Conservation (phyloP, 2,888 invertebrate species). For the Sussaba pulchella region DNA sequence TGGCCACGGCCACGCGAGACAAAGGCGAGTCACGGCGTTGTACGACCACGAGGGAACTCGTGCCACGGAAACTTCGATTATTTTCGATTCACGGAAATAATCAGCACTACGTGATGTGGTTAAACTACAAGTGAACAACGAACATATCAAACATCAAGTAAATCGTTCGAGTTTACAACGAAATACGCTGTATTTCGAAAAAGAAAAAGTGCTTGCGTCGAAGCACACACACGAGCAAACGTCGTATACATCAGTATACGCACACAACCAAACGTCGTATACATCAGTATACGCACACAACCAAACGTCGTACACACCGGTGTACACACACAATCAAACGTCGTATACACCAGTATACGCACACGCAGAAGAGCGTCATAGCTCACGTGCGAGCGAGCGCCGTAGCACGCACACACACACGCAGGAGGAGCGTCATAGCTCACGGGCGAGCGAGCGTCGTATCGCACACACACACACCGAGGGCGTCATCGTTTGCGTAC, state of each 20-base stretch:
- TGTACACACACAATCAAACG: not conserved
- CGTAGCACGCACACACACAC: constrained; percentile 18
- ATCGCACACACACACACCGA: not conserved
- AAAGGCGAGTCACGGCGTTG: constrained; percentile 21
- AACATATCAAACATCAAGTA: not conserved
- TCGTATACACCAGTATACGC: not conserved
- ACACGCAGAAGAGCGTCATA: constrained; percentile 3
- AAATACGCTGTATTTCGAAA: too few species aligned
- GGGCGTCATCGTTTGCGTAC: not conserved
- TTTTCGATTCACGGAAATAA: not conserved
- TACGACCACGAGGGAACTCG: constrained; percentile 8
- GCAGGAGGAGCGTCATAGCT: constrained; percentile 53
- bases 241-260: too few species aligned
- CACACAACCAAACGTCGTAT: too few species aligned
- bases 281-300: too few species aligned
- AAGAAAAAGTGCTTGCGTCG: too few species aligned
- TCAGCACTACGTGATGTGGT: constrained; percentile 2
- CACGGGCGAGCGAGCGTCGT: constrained; percentile 32
- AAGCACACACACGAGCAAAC: too few species aligned
- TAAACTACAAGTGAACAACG: not conserved
- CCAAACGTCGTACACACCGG: not conserved
- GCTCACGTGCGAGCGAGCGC: constrained; percentile 16
- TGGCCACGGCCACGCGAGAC: constrained; percentile 22
- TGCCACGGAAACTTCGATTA: not conserved
- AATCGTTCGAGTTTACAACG: too few species aligned